Conservation (phyloP, 2,113 vertebrate genomes). For the Oncorhynchus masou region DNA sequence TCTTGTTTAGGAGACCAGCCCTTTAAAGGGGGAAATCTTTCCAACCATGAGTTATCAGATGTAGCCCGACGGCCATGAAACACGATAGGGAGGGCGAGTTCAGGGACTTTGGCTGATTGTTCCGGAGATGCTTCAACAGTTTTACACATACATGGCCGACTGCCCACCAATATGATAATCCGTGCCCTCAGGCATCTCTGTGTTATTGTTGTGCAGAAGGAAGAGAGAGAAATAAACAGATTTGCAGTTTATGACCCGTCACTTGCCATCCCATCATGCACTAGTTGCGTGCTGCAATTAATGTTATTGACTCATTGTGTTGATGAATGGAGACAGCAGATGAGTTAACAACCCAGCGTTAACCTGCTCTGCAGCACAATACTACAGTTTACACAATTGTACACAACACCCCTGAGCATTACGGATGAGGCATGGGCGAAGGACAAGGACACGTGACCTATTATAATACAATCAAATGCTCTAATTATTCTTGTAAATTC, state of each 20-base stretch:
- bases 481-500: too few relatives aligned
- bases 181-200: slow-evolving; percentile 4
- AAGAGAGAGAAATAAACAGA: slow-evolving; percentile 22
- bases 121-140: slow-evolving; percentile 9
- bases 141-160: slow-evolving; percentile 23
- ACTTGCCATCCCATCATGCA: not conserved
- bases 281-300: slow-evolving; percentile 22
- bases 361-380: too few relatives aligned
- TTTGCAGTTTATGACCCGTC: slow-evolving; percentile 30
- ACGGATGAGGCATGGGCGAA: too few relatives aligned
- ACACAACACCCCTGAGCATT: too few relatives aligned
- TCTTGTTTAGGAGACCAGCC: not conserved
- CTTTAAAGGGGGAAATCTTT: slow-evolving; percentile 5
- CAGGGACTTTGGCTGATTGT: not conserved
- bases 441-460: too few relatives aligned
- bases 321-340: not conserved
- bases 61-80: not conserved
- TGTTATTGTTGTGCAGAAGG: slow-evolving; percentile 12
- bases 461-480: too few relatives aligned
- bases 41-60: not conserved
- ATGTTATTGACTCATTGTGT: slow-evolving; percentile 23
- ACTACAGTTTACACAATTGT: too few relatives aligned
- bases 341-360: not conserved
- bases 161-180: slow-evolving; percentile 21
- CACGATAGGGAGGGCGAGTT: not conserved